Evolutionary conservation across 2,888 invertebrate species (phyloP).

Genomic region (Agriopis aurantiaria): DNA sequence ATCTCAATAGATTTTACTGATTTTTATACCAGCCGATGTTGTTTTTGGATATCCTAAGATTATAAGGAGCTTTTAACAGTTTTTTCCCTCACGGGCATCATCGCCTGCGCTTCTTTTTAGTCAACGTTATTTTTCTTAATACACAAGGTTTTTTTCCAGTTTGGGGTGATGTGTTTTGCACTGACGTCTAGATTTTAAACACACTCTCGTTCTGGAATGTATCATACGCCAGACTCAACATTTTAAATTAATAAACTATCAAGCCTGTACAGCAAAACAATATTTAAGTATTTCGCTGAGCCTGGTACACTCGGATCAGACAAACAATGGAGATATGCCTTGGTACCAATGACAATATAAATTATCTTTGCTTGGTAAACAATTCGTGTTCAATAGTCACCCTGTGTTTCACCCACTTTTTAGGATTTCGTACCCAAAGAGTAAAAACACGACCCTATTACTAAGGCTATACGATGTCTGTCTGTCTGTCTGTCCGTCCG

Average conservation of each 20-base stretch:
- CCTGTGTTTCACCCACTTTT: not conserved
- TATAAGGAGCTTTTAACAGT: not conserved
- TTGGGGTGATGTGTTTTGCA: constrained; percentile 8
- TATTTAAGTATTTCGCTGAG: no score
- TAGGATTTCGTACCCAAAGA: not conserved
- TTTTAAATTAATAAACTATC: no score
- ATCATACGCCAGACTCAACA: no score
- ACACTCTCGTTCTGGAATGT: not conserved
- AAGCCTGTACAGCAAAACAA: no score
- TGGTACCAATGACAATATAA: not conserved
- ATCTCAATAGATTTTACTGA: no score
- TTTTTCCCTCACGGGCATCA: not conserved
- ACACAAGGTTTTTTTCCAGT: not conserved
- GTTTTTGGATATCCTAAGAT: not conserved
- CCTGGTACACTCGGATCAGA: no score
- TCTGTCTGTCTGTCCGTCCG: no score
- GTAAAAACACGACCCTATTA: no score
- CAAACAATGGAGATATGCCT: not conserved
- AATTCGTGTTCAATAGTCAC: not conserved
- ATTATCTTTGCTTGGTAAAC: no score
- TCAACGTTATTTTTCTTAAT: no score
- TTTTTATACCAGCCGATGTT: not conserved
- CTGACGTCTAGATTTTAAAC: constrained; percentile 2
- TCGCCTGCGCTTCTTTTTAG: no score
- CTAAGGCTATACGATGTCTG: no score